Evolutionary conservation across 2,888 invertebrate species (phyloP), one percentile per base, ranked within the genome.

Genomic region (Agriotes lineatus): DNA sequence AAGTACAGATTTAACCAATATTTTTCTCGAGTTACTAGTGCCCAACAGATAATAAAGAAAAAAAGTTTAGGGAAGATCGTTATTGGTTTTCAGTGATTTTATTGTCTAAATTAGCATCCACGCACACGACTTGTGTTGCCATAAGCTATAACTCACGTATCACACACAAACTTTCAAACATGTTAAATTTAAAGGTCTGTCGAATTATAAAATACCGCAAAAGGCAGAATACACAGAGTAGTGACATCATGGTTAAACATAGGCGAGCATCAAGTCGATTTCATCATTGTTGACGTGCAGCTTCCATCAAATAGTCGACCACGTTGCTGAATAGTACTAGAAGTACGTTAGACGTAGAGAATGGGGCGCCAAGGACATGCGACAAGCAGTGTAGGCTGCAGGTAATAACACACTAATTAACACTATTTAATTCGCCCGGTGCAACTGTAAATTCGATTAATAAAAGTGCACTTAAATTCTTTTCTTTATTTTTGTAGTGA

Each of bases 221-320:
- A n/a, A 22, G 33, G 16, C 25, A 25, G 25, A 30, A 30, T 50
- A 50, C 50, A 50, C 50, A 50, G 16, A 30, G 12, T 16, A n/a
- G 33, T 52, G 52, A 52, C 52, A 52, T 52, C 52, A 52, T 33
- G 52, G 1, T 52, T 52, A 52, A 52, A 52, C 52, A 52, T 52
- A 52, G 50, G 12, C 25, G 10, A 45, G 19, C 45, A 22, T 30
- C 30, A 20, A 19, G 50, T 52, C 18, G 33, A 35, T 52, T 52
- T 52, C 52, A 18, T 52, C 52, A 52, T 48, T 52, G 52, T 35
- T 52, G 48, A 22, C 48, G 48, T 22, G 7, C 48, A 48, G 12
- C 12, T 22, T 22, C 6, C 5, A 6, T 22, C 22, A 45, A 10
- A 45, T 45, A 20, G 19, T n/a, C 20, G n/a, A 20, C 10, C 7